Percentiles rank a stretch among this genome's conserved stretches.
Conservation (phyloP, 2,113 vertebrate species). For the Microtus montanus region DNA sequence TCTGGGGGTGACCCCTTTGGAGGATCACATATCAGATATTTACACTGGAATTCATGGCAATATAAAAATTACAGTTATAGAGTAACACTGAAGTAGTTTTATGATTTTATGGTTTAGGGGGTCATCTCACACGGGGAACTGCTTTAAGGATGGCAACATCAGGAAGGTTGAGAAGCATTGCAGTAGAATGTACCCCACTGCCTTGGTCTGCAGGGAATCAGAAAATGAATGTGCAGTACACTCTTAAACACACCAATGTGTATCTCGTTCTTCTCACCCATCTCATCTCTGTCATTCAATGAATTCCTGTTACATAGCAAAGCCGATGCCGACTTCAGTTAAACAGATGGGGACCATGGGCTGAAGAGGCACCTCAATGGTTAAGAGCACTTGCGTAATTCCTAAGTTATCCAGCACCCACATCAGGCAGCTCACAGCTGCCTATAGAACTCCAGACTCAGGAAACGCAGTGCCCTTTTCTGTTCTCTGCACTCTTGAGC, state of each 20-base stretch:
- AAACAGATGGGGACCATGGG: background rate
- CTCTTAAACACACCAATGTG: rapidly evolving
- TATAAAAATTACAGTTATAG: background rate
- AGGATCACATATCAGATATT: background rate
- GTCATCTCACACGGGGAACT: background rate
- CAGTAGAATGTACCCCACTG: background rate
- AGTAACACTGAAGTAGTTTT: background rate
- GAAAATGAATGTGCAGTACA: rapidly evolving
- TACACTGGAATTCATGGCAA: background rate
- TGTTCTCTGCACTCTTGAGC: background rate
- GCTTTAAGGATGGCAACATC: background rate
- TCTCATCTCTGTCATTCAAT: background rate
- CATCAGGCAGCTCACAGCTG: background rate
- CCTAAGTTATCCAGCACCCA: background rate
- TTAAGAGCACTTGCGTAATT: background rate
- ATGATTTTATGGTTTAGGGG: background rate
- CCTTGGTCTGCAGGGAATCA: background rate
- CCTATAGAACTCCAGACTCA: background rate
- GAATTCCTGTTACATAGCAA: background rate
- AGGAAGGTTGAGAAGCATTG: background rate
- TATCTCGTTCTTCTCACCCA: background rate
- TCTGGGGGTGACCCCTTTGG: background rate
- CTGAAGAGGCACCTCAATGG: background rate
- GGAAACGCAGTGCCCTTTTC: background rate
- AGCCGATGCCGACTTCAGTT: background rate